phyloP scores from a whole-genome alignment of 1,140 invertebrate species.

The Frieseomelitta varia region DNA sequence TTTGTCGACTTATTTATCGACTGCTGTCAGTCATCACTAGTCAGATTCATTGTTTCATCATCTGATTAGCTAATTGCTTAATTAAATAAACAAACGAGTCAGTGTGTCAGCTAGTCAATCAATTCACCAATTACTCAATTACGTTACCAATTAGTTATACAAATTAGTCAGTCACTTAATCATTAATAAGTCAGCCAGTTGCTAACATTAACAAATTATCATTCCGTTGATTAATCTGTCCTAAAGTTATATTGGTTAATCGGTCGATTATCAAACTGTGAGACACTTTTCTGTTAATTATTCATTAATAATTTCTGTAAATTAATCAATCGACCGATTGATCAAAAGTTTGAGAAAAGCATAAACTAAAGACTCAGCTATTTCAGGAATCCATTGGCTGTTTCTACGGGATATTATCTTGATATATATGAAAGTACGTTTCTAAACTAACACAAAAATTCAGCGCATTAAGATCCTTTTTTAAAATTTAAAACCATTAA shows the following conservation, averaged over 20 bases:
- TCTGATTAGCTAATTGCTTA: neutral
- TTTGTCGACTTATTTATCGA: neutral
- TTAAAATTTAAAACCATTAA: too few species aligned
- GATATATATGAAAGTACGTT: too few species aligned
- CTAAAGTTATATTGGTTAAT: neutral
- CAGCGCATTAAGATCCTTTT: too few species aligned
- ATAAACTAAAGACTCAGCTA: too few species aligned
- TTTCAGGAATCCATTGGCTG: too few species aligned
- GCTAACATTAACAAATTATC: neutral
- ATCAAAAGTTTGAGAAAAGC: neutral
- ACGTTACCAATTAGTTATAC: neutral
- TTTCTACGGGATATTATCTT: too few species aligned
- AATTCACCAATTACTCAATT: neutral
- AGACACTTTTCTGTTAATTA: neutral
- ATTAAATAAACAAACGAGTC: neutral
- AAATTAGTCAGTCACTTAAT: neutral
- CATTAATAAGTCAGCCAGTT: neutral
- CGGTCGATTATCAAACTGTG: too few species aligned
- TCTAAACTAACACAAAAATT: too few species aligned
- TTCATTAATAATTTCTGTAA: too few species aligned
- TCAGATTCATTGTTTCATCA: neutral
- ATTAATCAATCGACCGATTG: too few species aligned
- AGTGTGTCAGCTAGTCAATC: neutral
- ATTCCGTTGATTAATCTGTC: neutral
- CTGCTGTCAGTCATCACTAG: neutral